Conservation (phyloP, 2,888 invertebrate genomes). For the Ophonus ardosiacus region DNA sequence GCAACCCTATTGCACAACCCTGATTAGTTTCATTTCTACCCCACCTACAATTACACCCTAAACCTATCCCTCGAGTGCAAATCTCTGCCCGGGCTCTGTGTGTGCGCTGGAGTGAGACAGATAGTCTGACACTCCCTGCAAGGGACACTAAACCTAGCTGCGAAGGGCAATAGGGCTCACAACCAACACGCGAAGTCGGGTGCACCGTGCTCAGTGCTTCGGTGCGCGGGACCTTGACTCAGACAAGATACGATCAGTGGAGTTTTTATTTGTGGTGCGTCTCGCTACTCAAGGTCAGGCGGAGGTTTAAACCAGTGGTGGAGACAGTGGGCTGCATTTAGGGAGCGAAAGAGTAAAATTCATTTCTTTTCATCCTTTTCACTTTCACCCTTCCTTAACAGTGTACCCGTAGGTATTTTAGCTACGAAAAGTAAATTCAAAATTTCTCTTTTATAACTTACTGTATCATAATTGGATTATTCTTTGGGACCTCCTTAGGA, state of each 20-base stretch:
- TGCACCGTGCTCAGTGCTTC: constrained; percentile 4
- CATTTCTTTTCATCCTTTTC: too few species aligned
- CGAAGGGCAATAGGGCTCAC: not conserved
- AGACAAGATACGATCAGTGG: constrained; percentile 70
- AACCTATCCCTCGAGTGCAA: constrained; percentile 3
- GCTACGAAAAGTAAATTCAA: too few species aligned
- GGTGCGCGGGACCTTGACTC: constrained; percentile 69
- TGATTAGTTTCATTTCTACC: not conserved
- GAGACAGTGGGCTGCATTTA: not conserved
- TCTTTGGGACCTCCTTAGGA: too few species aligned
- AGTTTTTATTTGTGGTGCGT: constrained; percentile 70
- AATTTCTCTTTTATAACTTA: too few species aligned
- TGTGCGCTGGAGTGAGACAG: constrained; percentile 12
- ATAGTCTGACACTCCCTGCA: not conserved
- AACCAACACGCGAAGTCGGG: not conserved
- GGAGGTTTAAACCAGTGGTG: constrained; percentile 47
- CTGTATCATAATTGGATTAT: too few species aligned
- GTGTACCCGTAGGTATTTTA: too few species aligned
- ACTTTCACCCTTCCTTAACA: too few species aligned
- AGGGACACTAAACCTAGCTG: not conserved
- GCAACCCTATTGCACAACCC: not conserved
- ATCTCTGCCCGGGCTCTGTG: not conserved
- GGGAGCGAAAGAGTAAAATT: too few species aligned
- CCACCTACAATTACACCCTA: not conserved
- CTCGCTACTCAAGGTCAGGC: constrained; percentile 69